Percentiles rank a stretch among this genome's conserved stretches.
Evolutionary conservation across 2,888 invertebrate species (phyloP).

Genomic region (Priocnemis perturbator): DNA sequence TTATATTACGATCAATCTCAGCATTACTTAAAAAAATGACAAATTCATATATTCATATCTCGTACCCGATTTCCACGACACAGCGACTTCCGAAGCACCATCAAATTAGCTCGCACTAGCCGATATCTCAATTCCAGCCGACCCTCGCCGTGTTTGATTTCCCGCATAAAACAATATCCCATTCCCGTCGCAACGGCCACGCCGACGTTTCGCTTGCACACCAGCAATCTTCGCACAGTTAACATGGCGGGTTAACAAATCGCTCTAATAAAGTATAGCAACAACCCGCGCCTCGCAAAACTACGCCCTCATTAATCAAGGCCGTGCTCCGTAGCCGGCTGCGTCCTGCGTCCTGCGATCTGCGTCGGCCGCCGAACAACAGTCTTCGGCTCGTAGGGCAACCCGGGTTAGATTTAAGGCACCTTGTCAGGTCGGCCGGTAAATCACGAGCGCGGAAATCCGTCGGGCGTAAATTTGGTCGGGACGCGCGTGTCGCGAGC

Average conservation of each 20-base stretch:
- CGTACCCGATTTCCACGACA: no score
- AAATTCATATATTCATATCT: no score
- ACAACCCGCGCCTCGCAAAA: constrained; percentile 2
- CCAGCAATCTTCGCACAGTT: not conserved
- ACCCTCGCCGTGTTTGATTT: no score
- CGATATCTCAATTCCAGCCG: no score
- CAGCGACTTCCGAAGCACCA: no score
- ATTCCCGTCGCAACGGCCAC: no score
- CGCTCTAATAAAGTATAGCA: constrained; percentile 28
- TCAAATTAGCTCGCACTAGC: no score
- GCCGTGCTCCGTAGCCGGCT: constrained; percentile 25
- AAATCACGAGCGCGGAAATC: constrained; percentile 36
- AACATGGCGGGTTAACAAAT: constrained; percentile 28
- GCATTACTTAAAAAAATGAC: no score
- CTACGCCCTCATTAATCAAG: constrained; percentile 35
- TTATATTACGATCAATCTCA: no score
- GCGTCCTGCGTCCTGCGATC: no score
- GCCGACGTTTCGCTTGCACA: no score
- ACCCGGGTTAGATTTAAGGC: constrained; percentile 22
- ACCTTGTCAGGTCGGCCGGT: constrained; percentile 14
- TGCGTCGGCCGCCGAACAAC: constrained; percentile 16
- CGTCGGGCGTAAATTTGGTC: constrained; percentile 31
- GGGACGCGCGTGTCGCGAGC: constrained; percentile 8
- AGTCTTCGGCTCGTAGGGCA: constrained; percentile 8
- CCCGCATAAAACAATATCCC: no score